These are phyloP conservation scores for Condylostylus longicornis DNA, from an alignment of 1,140 invertebrate genomes.

Conservation along the genomic window DNA sequence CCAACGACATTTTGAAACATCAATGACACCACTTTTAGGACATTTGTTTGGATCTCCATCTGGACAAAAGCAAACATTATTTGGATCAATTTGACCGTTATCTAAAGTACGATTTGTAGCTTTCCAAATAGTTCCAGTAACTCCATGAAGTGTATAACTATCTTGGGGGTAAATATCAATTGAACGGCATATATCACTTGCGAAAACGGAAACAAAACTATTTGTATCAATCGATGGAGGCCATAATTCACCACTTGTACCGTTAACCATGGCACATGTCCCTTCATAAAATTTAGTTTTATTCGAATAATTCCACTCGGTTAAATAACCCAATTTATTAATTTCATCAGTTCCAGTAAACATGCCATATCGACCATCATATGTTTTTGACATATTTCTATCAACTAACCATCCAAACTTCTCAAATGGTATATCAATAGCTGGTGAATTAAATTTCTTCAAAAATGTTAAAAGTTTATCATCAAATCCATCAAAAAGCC, in stretches of 20 bases:
- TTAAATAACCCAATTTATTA: conserved; percentile 43
- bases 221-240: conserved; percentile 43
- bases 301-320: conserved; percentile 48
- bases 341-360: conserved; percentile 49
- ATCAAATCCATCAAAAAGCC: conserved; percentile 61
- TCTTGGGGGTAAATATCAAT: conserved; percentile 29
- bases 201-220: conserved; percentile 44
- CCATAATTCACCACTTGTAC: conserved; percentile 62
- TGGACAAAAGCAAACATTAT: conserved; percentile 39
- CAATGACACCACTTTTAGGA: conserved; percentile 39
- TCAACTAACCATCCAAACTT: conserved; percentile 69
- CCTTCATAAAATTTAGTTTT: conserved; percentile 39
- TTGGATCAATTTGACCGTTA: conserved; percentile 48
- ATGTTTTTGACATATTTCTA: conserved; percentile 51
- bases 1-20: conserved; percentile 52
- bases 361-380: conserved; percentile 62
- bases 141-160: conserved; percentile 26
- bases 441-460: conserved; percentile 37
- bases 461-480: conserved; percentile 48
- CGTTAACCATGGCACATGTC: conserved; percentile 47
- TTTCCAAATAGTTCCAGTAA: conserved; percentile 43
- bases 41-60: conserved; percentile 31
- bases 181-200: conserved; percentile 53
- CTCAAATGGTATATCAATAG: conserved; percentile 43
- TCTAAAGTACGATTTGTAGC: conserved; percentile 46